A percentile compares a stretch with the other conserved stretches of the same genome.
phyloP scores from a whole-genome alignment of 2,797 vertebrate genomes.

The Hirundo rustica region DNA sequence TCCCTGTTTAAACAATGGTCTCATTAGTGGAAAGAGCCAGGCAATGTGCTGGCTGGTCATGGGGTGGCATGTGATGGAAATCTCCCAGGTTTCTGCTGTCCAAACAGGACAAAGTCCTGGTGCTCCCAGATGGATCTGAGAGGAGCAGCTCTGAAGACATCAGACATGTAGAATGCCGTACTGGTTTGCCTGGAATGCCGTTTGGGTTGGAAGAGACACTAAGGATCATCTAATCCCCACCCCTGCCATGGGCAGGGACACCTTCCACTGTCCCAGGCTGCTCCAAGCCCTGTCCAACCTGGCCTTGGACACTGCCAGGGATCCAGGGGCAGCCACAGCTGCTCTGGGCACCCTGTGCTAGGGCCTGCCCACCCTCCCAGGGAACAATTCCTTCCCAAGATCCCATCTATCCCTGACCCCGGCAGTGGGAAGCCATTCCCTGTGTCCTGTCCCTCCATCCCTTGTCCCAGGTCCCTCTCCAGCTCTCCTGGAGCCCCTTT shows the following conservation, averaged over 20 bases:
- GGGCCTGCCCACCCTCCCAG: neutral
- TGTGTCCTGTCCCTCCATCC: neutral
- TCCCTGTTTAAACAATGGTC: neutral
- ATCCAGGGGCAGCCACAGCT: neutral
- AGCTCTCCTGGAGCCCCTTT: neutral
- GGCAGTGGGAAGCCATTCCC: neutral
- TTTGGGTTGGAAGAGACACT: neutral
- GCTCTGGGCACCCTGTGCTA: neutral
- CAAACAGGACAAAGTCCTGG: neutral
- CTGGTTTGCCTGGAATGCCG: too few relatives aligned
- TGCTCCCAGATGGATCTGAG: rapidly evolving
- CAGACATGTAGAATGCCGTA: too few relatives aligned
- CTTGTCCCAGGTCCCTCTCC: neutral
- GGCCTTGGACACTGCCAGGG: neutral
- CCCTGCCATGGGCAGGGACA: neutral
- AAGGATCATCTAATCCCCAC: neutral
- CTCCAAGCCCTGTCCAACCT: neutral
- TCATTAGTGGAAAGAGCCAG: neutral
- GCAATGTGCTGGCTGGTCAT: rapidly evolving
- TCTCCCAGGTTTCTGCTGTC: neutral
- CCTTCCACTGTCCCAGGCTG: neutral
- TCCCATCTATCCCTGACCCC: neutral
- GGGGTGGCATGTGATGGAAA: neutral
- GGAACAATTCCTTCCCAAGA: neutral
- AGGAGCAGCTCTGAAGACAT: neutral